These are phyloP conservation scores for Phania funesta DNA, from an alignment of 2,888 invertebrate genomes.

Conservation along the genomic window DNA sequence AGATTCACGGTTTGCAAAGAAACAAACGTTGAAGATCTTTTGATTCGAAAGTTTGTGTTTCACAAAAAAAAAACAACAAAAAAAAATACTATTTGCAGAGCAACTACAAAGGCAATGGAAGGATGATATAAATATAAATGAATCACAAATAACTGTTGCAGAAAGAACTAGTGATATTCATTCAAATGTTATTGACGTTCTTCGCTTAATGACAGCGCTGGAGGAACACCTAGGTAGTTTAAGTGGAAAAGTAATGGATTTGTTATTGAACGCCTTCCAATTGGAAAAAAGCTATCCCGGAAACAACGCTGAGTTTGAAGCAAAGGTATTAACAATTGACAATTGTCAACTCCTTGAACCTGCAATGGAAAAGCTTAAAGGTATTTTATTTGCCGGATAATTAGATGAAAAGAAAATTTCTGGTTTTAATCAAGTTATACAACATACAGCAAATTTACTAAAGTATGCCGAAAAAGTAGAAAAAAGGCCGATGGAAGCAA, in stretches of 20 bases:
- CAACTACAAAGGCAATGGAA: neutral
- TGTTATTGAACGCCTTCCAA: slow-evolving; percentile 75
- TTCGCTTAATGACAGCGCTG: slow-evolving; percentile 87
- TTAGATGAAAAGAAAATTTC: slow-evolving; percentile 64
- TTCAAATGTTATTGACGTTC: slow-evolving; percentile 83
- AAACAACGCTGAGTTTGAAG: slow-evolving; percentile 85
- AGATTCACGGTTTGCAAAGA: neutral
- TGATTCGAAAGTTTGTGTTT: neutral
- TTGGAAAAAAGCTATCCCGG: slow-evolving; percentile 80
- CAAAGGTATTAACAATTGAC: slow-evolving; percentile 85
- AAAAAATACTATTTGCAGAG: neutral
- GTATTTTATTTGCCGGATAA: slow-evolving; percentile 81
- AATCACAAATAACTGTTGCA: neutral
- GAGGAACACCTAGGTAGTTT: slow-evolving; percentile 89
- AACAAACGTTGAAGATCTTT: neutral
- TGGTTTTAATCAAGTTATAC: slow-evolving; percentile 66
- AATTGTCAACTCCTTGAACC: slow-evolving; percentile 82
- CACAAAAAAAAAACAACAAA: neutral
- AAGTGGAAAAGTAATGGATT: slow-evolving; percentile 86
- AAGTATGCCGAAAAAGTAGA: slow-evolving; percentile 67
- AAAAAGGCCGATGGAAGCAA: neutral
- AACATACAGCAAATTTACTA: slow-evolving; percentile 60
- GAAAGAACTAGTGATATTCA: slow-evolving; percentile 75
- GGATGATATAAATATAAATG: neutral
- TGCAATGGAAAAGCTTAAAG: slow-evolving; percentile 73